Base-by-base conservation (phyloP, 2,113 vertebrate species). In the Galemys pyrenaicus region DNA sequence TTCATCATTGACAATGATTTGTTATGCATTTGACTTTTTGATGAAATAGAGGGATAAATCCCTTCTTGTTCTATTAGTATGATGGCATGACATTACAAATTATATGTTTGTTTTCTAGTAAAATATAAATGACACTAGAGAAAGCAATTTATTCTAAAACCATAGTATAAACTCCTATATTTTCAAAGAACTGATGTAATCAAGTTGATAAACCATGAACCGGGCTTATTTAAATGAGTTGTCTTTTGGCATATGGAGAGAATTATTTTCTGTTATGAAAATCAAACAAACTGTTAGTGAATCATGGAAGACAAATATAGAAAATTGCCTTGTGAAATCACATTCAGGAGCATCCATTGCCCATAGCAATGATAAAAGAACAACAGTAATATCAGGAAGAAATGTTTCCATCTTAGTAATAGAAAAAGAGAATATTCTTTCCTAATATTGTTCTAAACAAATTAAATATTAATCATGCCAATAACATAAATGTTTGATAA, bases 191-290 rank as follows among this genome's bases (percentile, higher is more conserved):
- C 71, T 95, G 13, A 94, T 94, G 77, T 81, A 95, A 96, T 95
- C 94, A 78, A 92, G 56, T 93, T 95, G 96, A 93, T 90, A 56
- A 79, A 94, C 70, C 92, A 82, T 97, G 94, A 97, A 93, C 73
- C 12, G 94, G 89, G 85, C 82, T 96, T 96, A 70, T 97, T 98
- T 97, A 97, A 97, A 96, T 97, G 4, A 96, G 46, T 96, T 95
- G 56, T 70, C 74, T 97, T 97, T 95, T 95, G 77, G 49, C 78
- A 97, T 77, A 87, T 17, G 94, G 91, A 94, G 93, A 97, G 94
- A 97, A 97, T 80, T 96, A 96, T 97, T 98, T 98, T 90, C 93
- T 96, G 73, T 96, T 96, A 96, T 70, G 92, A 96, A 96, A 96
- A 96, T 96, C 93, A 97, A 98, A 97, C 24, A 97, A 92, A 56